Base-by-base conservation (phyloP, 2,888 invertebrate genomes). In the Yponomeuta malinellus region DNA sequence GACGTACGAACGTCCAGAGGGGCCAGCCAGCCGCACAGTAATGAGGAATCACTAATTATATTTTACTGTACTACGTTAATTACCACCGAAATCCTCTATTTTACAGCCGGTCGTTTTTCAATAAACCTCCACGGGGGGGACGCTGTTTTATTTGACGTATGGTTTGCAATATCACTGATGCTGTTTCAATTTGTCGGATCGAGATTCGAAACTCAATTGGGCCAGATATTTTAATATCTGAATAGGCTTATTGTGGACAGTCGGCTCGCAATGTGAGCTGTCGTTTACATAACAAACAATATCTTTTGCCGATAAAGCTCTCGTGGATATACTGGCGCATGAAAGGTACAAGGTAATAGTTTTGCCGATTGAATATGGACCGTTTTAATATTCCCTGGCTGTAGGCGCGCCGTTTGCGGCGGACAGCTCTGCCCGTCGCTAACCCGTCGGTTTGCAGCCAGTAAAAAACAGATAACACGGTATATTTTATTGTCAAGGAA, bases 11-110 rank as follows among this genome's bases (percentile, higher is more conserved):
- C 90, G 90, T 90, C 90, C 91, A 91, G 91, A 91, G 91, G 90
- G 91, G 91, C 90, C 91, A 82, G 75, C 75, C 79, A 83, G 85
- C 86, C 86, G 87, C 86, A 85, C 89, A 81, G 86, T 92, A 92
- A 92, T 92, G 90, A 92, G 89, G 90, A 92, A 90, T 91, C 91
- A 88, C 91, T 92, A 91, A 92, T 91, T 91, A 90, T 90, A 90
- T 91, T 92, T 90, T 90, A 90, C 90, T 87, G 89, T 37, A 48
- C 64, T 23, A 64, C 70, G 64, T 64, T 70, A 43, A 59, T 64
- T 64, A 64, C 59, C 63, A 33, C 69, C 68, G 29, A 69, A 48
- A 48, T 52, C 12, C 69, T 9, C 63, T 37, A 63, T 59, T 70
- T 63, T 70, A 63, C 33, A 29, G 70, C 68, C 31, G 52, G 31